Evolutionary conservation across 2,113 vertebrate species (phyloP).

Genomic region (Myxocyprinus asiaticus): DNA sequence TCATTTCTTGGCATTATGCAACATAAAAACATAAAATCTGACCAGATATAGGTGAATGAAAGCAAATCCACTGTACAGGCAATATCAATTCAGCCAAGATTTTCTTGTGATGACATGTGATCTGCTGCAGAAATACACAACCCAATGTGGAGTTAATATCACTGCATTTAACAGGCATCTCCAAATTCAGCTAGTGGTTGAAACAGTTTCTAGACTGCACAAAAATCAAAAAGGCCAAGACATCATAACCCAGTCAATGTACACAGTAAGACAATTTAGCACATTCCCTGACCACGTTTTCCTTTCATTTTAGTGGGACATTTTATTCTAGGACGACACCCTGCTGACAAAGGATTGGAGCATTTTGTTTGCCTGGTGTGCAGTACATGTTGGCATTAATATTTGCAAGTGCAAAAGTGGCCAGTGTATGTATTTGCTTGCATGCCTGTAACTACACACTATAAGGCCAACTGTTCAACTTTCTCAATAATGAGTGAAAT

Average conservation of each 20-base stretch:
- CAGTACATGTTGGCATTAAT: neutral
- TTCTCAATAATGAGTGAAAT: too few relatives aligned
- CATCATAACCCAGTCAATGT: slow-evolving; percentile 35
- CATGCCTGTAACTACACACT: too few relatives aligned
- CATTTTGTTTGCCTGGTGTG: slow-evolving; percentile 8
- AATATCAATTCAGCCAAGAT: slow-evolving; percentile 29
- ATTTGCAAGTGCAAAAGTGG: neutral
- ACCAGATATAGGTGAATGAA: neutral
- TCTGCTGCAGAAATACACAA: slow-evolving; percentile 49
- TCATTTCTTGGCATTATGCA: too few relatives aligned
- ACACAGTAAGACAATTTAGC: slow-evolving; percentile 36
- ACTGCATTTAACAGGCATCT: slow-evolving; percentile 36
- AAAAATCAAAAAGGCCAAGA: slow-evolving; percentile 40
- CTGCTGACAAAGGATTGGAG: slow-evolving; percentile 25
- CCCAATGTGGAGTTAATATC: too few relatives aligned
- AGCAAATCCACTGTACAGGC: slow-evolving; percentile 24
- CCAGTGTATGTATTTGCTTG: too few relatives aligned
- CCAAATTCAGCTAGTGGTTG: slow-evolving; percentile 40
- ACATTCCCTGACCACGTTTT: slow-evolving; percentile 34
- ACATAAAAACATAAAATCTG: neutral
- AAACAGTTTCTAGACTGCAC: slow-evolving; percentile 44
- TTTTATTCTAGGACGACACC: slow-evolving; percentile 40
- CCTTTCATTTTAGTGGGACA: slow-evolving; percentile 42
- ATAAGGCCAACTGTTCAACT: too few relatives aligned
- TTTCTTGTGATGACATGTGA: slow-evolving; percentile 44